A percentile compares a stretch with the other conserved stretches of the same genome.
These are phyloP conservation scores for Chaitophorus viminalis DNA, from an alignment of 2,888 invertebrate species.

Conservation along the genomic window DNA sequence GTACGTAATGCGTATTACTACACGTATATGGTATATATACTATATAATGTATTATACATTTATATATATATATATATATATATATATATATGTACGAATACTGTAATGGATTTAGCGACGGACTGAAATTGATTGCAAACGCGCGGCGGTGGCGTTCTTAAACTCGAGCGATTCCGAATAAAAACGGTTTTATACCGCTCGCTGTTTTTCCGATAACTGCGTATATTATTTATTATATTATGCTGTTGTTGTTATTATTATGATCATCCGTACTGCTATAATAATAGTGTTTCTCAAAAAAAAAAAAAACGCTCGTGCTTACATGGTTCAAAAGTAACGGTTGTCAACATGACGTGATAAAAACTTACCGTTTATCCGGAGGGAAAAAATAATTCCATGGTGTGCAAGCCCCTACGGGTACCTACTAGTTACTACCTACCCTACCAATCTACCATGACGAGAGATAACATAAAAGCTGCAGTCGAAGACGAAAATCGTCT, in stretches of 20 bases:
- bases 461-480: background rate
- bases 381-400: background rate
- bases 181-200: background rate
- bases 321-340: background rate
- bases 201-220: too few species aligned
- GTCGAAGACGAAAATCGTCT: conserved; percentile 16
- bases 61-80: too few species aligned
- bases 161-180: background rate
- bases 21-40: too few species aligned
- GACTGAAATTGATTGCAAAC: conserved; percentile 25
- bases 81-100: too few species aligned
- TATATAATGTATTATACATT: too few species aligned
- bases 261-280: background rate
- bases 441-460: too few species aligned
- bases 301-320: too few species aligned
- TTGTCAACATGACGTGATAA: too few species aligned
- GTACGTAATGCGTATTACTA: background rate
- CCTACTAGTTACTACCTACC: too few species aligned
- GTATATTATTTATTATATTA: too few species aligned
- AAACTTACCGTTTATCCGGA: background rate
- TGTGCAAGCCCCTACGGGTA: background rate
- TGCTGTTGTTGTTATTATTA: too few species aligned
- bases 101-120: background rate
- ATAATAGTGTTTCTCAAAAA: too few species aligned
- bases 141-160: background rate